phyloP scores from a whole-genome alignment of 92 coral and sea anemone genomes.

The Paragorgia papillata region DNA sequence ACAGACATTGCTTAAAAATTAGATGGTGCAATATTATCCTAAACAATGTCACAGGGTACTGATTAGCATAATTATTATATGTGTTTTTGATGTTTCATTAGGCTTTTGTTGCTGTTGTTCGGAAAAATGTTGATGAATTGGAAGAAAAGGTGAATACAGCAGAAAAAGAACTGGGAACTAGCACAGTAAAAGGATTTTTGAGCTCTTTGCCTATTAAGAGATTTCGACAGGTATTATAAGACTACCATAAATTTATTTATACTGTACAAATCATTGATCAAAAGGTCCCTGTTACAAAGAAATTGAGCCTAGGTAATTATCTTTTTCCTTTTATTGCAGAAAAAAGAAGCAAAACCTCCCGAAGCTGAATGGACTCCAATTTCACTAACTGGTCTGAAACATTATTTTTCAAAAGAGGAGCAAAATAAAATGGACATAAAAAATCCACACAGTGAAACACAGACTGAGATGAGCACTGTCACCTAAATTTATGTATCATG shows the following conservation, averaged over 20 bases:
- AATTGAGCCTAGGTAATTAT: no score
- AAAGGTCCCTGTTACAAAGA: no score
- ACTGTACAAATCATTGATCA: no score
- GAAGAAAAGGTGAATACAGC: slow-evolving; percentile 83
- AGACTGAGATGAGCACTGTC: background rate
- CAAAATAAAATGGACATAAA: slow-evolving; percentile 6
- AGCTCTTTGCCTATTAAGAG: slow-evolving; percentile 81
- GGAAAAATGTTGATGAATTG: slow-evolving; percentile 78
- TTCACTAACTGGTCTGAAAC: slow-evolving; percentile 24
- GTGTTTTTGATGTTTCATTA: no score
- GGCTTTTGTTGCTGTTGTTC: slow-evolving; percentile 77
- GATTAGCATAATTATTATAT: no score
- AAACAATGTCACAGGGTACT: no score
- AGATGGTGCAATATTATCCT: no score
- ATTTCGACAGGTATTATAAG: slow-evolving; percentile 69
- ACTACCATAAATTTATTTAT: background rate
- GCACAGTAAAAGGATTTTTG: slow-evolving; percentile 81
- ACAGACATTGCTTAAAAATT: no score
- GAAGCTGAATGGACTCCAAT: slow-evolving; percentile 40
- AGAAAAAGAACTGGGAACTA: slow-evolving; percentile 82
- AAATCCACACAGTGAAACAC: background rate
- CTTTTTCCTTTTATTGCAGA: background rate
- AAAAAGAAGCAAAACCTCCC: slow-evolving; percentile 19
- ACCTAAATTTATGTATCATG: background rate
- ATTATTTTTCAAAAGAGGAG: slow-evolving; percentile 23